Evolutionary conservation across 1,140 invertebrate genomes (phyloP), one percentile per base, ranked within the genome.

Genomic region (Ditylenchus dipsaci): DNA sequence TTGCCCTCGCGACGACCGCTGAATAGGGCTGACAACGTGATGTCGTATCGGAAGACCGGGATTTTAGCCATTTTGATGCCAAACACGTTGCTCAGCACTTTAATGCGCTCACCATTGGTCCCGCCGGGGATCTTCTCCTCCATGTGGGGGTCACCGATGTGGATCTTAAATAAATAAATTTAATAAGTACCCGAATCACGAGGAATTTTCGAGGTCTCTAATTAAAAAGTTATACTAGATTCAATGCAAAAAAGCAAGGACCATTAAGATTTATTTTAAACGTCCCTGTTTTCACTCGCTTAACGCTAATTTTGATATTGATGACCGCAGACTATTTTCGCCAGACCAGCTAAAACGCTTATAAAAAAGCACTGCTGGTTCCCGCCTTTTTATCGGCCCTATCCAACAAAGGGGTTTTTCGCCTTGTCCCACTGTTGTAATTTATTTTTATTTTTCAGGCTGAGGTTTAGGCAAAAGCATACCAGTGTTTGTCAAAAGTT

Each of bases 31-130:
- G 59, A 61, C 13, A 61, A n/a, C 3, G 59, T 61, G 3, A 61
- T 61, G 59, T 61, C 59, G 29, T 61, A 61, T 3, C 27, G 59
- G 59, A 21, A 53, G 23, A 53, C 49, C 15, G 49, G 49, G 8
- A 53, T 21, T 15, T 53, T 19, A 8, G 49, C 49, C 49, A 53
- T 53, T 17, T 53, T 53, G 15, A 53, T 26, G 8, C 49, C 49
- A 15, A 21, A 53, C 3, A 53, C 49, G 49, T 53, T 53, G n/a
- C n/a, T 21, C n/a, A 53, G n/a, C n/a, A 53, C 49, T 26, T 53
- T 53, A 8, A 53, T 53, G 3, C n/a, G 3, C 8, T 26, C 49
- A 15, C 49, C 49, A 53, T 53, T 21, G 23, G 49, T 53, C 8
- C 49, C 49, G 3, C n/a, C n/a, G n/a, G 49, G 49, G n/a, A 21